Conservation (phyloP, 2,113 vertebrate species). For the Sterna hirundo region DNA sequence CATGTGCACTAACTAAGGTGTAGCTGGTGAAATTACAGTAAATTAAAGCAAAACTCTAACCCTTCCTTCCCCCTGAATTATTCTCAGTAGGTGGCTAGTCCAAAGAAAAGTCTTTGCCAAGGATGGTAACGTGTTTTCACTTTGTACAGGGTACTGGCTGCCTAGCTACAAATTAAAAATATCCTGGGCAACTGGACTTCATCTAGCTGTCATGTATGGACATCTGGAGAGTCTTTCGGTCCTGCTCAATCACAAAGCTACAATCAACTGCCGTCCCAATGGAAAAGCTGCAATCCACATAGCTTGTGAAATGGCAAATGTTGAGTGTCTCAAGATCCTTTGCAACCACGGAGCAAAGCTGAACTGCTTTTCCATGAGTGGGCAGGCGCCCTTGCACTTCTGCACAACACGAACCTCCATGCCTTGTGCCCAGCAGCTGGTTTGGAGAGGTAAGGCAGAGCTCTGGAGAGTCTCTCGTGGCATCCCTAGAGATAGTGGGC, state of each 20-base stretch:
- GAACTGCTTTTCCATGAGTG: slow-evolving; percentile 87
- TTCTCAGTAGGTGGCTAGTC: neutral
- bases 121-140: neutral
- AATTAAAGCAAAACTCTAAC: neutral
- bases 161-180: slow-evolving; percentile 91
- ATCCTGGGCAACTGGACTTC: slow-evolving; percentile 93
- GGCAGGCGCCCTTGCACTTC: slow-evolving; percentile 88
- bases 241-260: slow-evolving; percentile 86
- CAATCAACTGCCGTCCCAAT: slow-evolving; percentile 88
- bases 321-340: slow-evolving; percentile 84
- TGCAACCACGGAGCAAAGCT: slow-evolving; percentile 84
- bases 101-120: neutral
- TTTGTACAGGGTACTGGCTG: slow-evolving; percentile 89
- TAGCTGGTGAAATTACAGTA: neutral
- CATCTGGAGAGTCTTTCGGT: slow-evolving; percentile 84
- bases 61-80: neutral
- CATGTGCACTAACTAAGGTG: neutral
- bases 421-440: slow-evolving; percentile 86
- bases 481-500: neutral
- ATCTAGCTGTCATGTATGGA: slow-evolving; percentile 89
- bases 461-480: neutral
- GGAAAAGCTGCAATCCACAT: slow-evolving; percentile 96
- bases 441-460: slow-evolving; percentile 84
- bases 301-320: slow-evolving; percentile 84
- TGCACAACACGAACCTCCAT: slow-evolving; percentile 84